A percentile compares a stretch with the other conserved stretches of the same genome.
Evolutionary conservation across 2,113 vertebrate species (phyloP).

Genomic region (Bujurquina vittata): DNA sequence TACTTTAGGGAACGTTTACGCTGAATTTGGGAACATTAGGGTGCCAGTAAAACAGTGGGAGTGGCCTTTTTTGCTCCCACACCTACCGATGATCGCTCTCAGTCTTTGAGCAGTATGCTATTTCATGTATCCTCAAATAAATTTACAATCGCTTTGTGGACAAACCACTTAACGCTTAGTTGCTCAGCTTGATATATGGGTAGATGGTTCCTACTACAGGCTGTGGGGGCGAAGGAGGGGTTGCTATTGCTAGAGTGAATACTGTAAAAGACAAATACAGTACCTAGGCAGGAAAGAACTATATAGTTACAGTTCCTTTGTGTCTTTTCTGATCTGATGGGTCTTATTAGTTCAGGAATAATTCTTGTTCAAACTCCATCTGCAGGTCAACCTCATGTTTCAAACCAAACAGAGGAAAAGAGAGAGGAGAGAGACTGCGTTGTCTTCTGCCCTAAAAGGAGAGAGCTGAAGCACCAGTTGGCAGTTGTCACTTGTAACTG

Average conservation of each 20-base stretch:
- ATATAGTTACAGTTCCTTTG: background rate
- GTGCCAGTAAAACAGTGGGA: slow-evolving; percentile 6
- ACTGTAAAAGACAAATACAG: slow-evolving; percentile 37
- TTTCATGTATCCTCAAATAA: slow-evolving; percentile 61
- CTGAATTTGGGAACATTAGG: slow-evolving; percentile 10
- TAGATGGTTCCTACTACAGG: slow-evolving; percentile 20
- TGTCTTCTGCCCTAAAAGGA: slow-evolving; percentile 58
- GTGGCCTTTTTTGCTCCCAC: slow-evolving; percentile 1
- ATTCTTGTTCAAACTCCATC: slow-evolving; percentile 43
- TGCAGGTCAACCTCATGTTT: slow-evolving; percentile 15
- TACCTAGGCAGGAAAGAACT: background rate
- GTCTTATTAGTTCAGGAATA: background rate
- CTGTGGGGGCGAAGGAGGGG: background rate
- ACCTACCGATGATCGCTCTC: slow-evolving; percentile 29
- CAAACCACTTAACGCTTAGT: slow-evolving; percentile 56
- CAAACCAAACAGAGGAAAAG: slow-evolving; percentile 23
- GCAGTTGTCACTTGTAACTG: slow-evolving; percentile 59
- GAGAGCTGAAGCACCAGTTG: slow-evolving; percentile 48
- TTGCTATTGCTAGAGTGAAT: slow-evolving; percentile 30
- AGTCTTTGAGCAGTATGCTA: slow-evolving; percentile 21
- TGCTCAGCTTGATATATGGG: slow-evolving; percentile 54
- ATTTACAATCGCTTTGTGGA: slow-evolving; percentile 65
- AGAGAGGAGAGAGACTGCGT: background rate
- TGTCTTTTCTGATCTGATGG: slow-evolving; percentile 6
- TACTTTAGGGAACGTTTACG: background rate